phyloP scores from a whole-genome alignment of 2,113 vertebrate species.

The Lanius ludovicianus region DNA sequence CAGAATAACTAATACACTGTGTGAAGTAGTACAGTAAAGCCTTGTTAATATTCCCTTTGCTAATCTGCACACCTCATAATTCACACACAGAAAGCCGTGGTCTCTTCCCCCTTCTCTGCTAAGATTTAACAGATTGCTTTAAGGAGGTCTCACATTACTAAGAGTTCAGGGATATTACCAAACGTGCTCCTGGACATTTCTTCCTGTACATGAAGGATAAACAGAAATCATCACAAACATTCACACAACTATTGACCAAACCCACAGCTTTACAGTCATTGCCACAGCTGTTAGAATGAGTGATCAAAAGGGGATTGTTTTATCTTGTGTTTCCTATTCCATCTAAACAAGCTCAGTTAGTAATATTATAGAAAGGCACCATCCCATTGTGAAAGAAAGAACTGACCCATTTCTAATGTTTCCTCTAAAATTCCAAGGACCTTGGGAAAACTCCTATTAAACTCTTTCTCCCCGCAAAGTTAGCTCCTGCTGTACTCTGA shows the following conservation, averaged over 20 bases:
- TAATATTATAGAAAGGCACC: background rate
- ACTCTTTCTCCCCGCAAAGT: background rate
- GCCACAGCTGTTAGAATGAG: background rate
- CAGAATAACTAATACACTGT: background rate
- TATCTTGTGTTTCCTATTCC: background rate
- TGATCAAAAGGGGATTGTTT: background rate
- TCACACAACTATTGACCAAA: background rate
- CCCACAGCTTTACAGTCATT: background rate
- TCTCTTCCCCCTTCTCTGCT: background rate
- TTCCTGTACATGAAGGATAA: background rate
- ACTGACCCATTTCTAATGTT: background rate
- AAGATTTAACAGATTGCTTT: background rate
- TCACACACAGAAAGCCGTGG: background rate
- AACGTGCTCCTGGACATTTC: background rate
- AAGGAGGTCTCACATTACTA: background rate
- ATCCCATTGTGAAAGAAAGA: background rate
- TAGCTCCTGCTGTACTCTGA: background rate
- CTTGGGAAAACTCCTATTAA: background rate
- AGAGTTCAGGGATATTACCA: background rate
- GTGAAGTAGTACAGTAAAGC: conserved; percentile 19
- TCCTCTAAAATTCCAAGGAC: background rate
- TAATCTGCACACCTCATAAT: conserved; percentile 23
- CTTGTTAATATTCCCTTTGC: conserved; percentile 11
- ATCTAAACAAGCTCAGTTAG: background rate
- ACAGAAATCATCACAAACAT: background rate